Conservation (phyloP, 2,888 invertebrate genomes). For the Poecilobothrus nobilitatus region DNA sequence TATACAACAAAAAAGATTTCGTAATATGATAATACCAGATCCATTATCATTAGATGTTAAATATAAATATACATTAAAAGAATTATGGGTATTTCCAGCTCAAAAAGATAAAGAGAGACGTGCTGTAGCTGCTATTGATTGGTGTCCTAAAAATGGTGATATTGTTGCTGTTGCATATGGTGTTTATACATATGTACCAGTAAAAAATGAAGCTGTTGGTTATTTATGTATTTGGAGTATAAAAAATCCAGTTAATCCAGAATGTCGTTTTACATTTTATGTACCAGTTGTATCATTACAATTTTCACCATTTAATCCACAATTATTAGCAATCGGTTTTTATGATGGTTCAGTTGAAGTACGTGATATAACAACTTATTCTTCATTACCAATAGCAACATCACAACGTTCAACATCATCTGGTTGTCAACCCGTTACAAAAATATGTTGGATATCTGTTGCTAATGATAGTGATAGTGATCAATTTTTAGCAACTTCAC, state of each 20-base stretch:
- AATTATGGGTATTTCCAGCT: conserved; percentile 59
- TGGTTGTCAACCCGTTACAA: conserved; percentile 59
- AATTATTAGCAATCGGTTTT: conserved; percentile 66
- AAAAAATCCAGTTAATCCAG: conserved; percentile 71
- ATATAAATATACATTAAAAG: conserved; percentile 56
- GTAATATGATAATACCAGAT: conserved; percentile 55
- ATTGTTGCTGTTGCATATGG: conserved; percentile 71
- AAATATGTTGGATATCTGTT: conserved; percentile 52
- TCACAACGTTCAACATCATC: conserved; percentile 53
- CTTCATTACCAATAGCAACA: conserved; percentile 46
- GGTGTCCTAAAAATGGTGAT: conserved; percentile 60
- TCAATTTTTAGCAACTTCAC: conserved; percentile 51
- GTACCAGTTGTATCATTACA: conserved; percentile 58
- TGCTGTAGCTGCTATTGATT: conserved; percentile 56
- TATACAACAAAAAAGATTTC: conserved; percentile 59
- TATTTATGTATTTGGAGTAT: conserved; percentile 69
- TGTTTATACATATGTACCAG: conserved; percentile 49
- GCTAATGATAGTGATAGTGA: conserved; percentile 35
- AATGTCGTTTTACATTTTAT: conserved; percentile 55
- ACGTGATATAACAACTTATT: conserved; percentile 57
- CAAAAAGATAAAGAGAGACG: conserved; percentile 43
- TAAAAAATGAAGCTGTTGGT: conserved; percentile 49
- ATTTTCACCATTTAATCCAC: conserved; percentile 61
- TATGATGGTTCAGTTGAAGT: conserved; percentile 62
- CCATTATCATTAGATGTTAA: conserved; percentile 55